A percentile compares a stretch with the other conserved stretches of the same genome.
These are phyloP conservation scores for Emesis russula DNA, from an alignment of 2,888 invertebrate species.

Conservation along the genomic window DNA sequence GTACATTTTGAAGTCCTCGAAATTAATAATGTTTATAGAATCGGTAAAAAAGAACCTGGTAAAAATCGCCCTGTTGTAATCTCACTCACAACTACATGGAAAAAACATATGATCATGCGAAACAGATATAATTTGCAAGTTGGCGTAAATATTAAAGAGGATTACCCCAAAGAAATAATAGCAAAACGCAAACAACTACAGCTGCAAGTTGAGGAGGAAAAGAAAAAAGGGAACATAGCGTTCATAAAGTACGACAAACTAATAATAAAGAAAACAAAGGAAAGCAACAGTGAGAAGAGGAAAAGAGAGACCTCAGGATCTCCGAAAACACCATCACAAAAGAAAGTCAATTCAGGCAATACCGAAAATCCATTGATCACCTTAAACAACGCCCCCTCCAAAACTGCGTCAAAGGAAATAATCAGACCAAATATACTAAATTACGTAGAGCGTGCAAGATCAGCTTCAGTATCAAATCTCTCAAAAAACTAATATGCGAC, in stretches of 20 bases:
- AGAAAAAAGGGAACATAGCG: too few relatives aligned
- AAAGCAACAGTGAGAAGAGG: constrained; percentile 1
- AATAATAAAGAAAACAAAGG: not conserved
- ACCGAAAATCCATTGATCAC: not conserved
- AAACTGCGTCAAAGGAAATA: constrained; percentile 50
- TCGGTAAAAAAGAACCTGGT: too few relatives aligned
- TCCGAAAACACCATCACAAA: constrained; percentile 56
- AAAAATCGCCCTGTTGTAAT: too few relatives aligned
- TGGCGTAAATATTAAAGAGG: too few relatives aligned
- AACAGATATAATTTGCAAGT: too few relatives aligned
- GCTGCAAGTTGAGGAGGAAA: too few relatives aligned
- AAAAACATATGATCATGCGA: too few relatives aligned
- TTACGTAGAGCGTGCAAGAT: constrained; percentile 36
- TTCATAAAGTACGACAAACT: not conserved
- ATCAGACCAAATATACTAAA: constrained; percentile 61
- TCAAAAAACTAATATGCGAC: constrained; percentile 64
- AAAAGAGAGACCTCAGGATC: constrained; percentile 61
- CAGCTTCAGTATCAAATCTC: constrained; percentile 49
- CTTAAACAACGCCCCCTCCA: constrained; percentile 31
- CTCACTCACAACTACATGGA: too few relatives aligned
- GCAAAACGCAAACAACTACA: too few relatives aligned
- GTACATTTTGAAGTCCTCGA: too few relatives aligned
- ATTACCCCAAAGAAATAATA: too few relatives aligned
- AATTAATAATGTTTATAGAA: too few relatives aligned
- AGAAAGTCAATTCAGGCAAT: constrained; percentile 43